phyloP scores from a whole-genome alignment of 1,140 invertebrate species.

The Nasonia vitripennis region DNA sequence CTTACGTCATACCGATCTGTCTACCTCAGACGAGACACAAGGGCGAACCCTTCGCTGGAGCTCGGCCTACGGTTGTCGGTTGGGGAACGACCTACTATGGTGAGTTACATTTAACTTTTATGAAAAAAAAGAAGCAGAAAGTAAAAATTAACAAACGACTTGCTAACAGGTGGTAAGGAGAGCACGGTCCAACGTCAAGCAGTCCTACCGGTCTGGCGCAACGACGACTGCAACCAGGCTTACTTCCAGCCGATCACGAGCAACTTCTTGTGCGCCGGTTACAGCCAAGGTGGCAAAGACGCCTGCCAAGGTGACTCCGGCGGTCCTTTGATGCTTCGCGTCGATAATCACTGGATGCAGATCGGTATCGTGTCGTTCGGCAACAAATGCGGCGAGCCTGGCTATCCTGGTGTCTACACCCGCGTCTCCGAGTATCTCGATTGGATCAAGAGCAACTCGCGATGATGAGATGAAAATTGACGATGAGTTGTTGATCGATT shows the following conservation, averaged over 20 bases:
- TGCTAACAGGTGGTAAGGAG: slow-evolving; percentile 83
- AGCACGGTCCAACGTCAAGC: slow-evolving; percentile 89
- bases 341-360: slow-evolving; percentile 86
- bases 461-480: slow-evolving; percentile 15
- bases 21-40: slow-evolving; percentile 80
- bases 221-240: slow-evolving; percentile 91
- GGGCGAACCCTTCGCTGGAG: slow-evolving; percentile 80
- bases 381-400: slow-evolving; percentile 92
- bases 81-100: slow-evolving; percentile 93
- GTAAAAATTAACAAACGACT: not conserved
- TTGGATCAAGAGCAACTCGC: slow-evolving; percentile 77
- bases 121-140: not conserved
- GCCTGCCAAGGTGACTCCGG: slow-evolving; percentile 89
- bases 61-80: slow-evolving; percentile 90
- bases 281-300: slow-evolving; percentile 91
- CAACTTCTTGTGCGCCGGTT: slow-evolving; percentile 93
- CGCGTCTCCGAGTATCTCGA: slow-evolving; percentile 79
- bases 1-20: slow-evolving; percentile 93
- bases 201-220: slow-evolving; percentile 91
- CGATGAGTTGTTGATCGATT: not conserved
- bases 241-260: slow-evolving; percentile 95
- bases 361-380: slow-evolving; percentile 94
- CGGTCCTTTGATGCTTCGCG: slow-evolving; percentile 88
- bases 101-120: slow-evolving; percentile 59
- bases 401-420: slow-evolving; percentile 89